phyloP scores from a whole-genome alignment of 2,797 vertebrate genomes.

The Macropodus opercularis region DNA sequence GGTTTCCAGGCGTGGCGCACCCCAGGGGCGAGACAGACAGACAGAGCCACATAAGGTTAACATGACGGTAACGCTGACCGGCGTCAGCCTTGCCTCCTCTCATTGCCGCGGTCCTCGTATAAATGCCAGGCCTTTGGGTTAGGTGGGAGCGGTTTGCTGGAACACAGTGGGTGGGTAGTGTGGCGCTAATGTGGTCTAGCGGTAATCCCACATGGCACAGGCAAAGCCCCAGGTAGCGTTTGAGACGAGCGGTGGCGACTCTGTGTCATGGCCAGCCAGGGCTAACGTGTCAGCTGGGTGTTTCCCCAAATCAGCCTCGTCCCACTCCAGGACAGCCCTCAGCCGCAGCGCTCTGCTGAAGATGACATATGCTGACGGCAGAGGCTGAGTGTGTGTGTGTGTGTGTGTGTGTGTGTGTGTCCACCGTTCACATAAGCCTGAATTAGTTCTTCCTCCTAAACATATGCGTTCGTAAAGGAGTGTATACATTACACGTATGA shows the following conservation, averaged over 20 bases:
- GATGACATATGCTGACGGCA: constrained; percentile 79
- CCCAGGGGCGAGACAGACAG: constrained; percentile 58
- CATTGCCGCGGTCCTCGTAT: constrained; percentile 50
- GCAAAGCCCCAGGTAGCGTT: constrained; percentile 77
- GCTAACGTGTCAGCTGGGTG: constrained; percentile 69
- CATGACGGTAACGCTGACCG: constrained; percentile 70
- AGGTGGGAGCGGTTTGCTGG: constrained; percentile 47
- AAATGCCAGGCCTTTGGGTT: constrained; percentile 63
- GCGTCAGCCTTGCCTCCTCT: constrained; percentile 59
- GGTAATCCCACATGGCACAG: constrained; percentile 75
- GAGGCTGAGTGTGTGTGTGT: constrained; percentile 1
- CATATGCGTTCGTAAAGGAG: constrained; percentile 39
- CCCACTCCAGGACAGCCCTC: constrained; percentile 69
- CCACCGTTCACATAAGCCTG: too few relatives aligned
- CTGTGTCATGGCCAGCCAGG: constrained; percentile 64
- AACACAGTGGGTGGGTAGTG: constrained; percentile 61
- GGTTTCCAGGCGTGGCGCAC: constrained; percentile 55
- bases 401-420: too few relatives aligned
- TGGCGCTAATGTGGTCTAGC: constrained; percentile 63
- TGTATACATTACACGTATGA: constrained; percentile 40
- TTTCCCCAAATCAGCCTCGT: constrained; percentile 59
- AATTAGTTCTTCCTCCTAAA: constrained; percentile 22
- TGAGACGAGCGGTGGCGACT: constrained; percentile 59
- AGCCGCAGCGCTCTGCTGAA: constrained; percentile 62
- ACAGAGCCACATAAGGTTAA: constrained; percentile 56